Evolutionary conservation across 2,888 invertebrate genomes (phyloP).

Genomic region (Fragum fragum): DNA sequence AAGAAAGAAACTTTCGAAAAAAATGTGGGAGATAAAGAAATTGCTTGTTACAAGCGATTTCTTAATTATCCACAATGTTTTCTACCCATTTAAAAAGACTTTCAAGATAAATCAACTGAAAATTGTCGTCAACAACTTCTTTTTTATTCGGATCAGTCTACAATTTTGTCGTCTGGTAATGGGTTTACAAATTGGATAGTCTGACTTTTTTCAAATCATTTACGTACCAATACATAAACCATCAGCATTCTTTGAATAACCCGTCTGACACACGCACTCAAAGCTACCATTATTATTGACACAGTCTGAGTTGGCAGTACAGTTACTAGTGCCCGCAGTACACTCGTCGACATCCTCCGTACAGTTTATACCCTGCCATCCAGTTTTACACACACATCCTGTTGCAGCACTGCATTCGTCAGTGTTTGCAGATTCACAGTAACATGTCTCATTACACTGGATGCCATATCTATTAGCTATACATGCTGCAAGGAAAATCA

Average conservation of each 20-base stretch:
- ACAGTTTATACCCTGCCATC: slow-evolving; percentile 70
- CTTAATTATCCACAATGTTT: too few relatives aligned
- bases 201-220: too few relatives aligned
- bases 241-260: slow-evolving; percentile 43
- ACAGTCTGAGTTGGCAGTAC: slow-evolving; percentile 48
- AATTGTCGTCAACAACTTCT: too few relatives aligned
- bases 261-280: slow-evolving; percentile 50
- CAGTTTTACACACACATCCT: slow-evolving; percentile 58
- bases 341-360: slow-evolving; percentile 64
- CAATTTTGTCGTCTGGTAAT: too few relatives aligned
- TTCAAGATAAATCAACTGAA: too few relatives aligned
- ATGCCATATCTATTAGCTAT: slow-evolving; percentile 46
- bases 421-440: slow-evolving; percentile 52
- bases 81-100: too few relatives aligned
- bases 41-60: too few relatives aligned
- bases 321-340: slow-evolving; percentile 28
- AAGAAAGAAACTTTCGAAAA: too few relatives aligned
- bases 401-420: slow-evolving; percentile 44
- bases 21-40: too few relatives aligned
- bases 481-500: slow-evolving; percentile 53
- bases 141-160: too few relatives aligned
- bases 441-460: slow-evolving; percentile 58
- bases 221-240: slow-evolving; percentile 38
- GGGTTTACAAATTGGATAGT: too few relatives aligned
- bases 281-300: slow-evolving; percentile 46